These are phyloP conservation scores for Dermochelys coriacea DNA, from an alignment of 2,797 vertebrate genomes.

Conservation along the genomic window DNA sequence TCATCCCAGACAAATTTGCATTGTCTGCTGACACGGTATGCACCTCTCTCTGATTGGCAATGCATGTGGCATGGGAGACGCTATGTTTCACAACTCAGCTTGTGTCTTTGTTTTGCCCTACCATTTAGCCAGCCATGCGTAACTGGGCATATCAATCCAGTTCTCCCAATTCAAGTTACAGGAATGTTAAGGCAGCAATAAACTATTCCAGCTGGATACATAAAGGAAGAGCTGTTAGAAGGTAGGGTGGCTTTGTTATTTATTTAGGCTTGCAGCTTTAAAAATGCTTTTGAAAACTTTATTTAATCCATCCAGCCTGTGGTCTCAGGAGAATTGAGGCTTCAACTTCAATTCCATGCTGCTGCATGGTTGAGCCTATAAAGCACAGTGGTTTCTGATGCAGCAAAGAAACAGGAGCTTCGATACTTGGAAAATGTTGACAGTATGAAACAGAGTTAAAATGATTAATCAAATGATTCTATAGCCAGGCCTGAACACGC, in stretches of 20 bases:
- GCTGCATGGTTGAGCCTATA: background rate
- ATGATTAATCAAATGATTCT: rapidly evolving
- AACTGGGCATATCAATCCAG: rapidly evolving
- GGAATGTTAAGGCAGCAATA: rapidly evolving
- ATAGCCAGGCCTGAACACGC: background rate
- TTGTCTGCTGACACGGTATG: rapidly evolving
- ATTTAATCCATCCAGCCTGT: background rate
- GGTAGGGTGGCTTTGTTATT: background rate
- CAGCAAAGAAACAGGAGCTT: background rate
- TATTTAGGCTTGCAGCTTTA: background rate
- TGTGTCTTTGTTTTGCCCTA: rapidly evolving
- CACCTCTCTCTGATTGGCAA: rapidly evolving
- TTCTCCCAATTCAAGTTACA: rapidly evolving
- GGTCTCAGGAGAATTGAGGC: background rate
- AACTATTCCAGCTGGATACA: background rate
- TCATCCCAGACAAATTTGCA: background rate
- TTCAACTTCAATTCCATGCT: rapidly evolving
- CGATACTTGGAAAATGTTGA: rapidly evolving
- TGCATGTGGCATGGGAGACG: rapidly evolving
- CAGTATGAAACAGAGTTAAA: rapidly evolving
- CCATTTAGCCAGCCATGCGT: rapidly evolving
- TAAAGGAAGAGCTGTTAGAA: background rate
- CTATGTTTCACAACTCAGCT: rapidly evolving
- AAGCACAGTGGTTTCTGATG: rapidly evolving
- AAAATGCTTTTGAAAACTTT: background rate